Conservation (phyloP, 2,888 invertebrate genomes). For the Stictocephala bisonia region DNA sequence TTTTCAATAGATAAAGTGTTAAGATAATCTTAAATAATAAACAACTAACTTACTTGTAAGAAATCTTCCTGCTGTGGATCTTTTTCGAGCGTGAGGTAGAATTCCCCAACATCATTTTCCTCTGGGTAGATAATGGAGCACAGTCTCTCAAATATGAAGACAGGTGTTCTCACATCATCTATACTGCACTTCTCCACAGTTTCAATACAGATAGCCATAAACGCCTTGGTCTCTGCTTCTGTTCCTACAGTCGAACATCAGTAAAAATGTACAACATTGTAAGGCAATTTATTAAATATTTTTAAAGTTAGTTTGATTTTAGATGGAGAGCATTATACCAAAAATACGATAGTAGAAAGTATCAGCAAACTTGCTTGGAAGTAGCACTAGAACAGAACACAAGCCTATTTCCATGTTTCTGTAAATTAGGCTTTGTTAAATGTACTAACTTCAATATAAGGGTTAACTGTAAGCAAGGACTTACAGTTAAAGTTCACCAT, state of each 20-base stretch:
- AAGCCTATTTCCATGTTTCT: too few relatives aligned
- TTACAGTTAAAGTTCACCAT: too few relatives aligned
- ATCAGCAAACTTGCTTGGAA: too few relatives aligned
- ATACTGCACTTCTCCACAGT: constrained; percentile 92
- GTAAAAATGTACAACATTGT: too few relatives aligned
- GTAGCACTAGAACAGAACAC: too few relatives aligned
- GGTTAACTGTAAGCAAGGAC: too few relatives aligned
- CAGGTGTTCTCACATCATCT: constrained; percentile 95
- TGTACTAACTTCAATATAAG: too few relatives aligned
- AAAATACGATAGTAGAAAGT: constrained; percentile 32
- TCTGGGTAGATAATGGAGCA: constrained; percentile 98
- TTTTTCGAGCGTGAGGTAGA: constrained; percentile 95
- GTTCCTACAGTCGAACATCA: constrained; percentile 72
- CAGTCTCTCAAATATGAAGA: constrained; percentile 96
- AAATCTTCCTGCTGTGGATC: constrained; percentile 99
- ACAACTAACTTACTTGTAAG: constrained; percentile 77
- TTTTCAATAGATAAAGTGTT: too few relatives aligned
- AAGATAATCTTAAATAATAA: not conserved
- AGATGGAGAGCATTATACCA: constrained; percentile 5
- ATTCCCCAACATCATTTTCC: constrained; percentile 96
- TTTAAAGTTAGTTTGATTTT: constrained; percentile 1
- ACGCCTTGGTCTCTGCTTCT: constrained; percentile 94
- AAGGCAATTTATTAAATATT: too few relatives aligned
- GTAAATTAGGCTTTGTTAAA: too few relatives aligned
- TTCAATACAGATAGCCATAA: constrained; percentile 97